Conservation (phyloP, 2,888 invertebrate species). For the Apodemia duryi region DNA sequence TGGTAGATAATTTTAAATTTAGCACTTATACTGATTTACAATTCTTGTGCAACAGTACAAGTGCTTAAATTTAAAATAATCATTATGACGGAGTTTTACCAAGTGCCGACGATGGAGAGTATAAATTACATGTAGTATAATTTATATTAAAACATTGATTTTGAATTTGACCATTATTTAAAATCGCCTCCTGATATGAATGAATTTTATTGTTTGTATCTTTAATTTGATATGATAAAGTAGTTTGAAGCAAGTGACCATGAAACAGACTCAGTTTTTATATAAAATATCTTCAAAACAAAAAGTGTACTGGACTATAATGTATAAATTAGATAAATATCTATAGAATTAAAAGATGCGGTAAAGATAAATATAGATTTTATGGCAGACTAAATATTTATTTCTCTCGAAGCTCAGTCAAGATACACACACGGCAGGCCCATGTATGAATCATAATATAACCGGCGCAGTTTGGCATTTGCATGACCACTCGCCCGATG, state of each 20-base stretch:
- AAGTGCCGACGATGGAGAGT: too few relatives aligned
- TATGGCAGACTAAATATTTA: conserved; percentile 33
- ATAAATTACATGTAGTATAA: too few relatives aligned
- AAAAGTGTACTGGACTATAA: not conserved
- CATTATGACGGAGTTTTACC: too few relatives aligned
- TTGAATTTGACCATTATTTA: too few relatives aligned
- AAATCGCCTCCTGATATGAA: not conserved
- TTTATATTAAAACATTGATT: too few relatives aligned
- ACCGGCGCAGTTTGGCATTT: conserved; percentile 54
- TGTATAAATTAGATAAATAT: not conserved
- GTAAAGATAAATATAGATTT: conserved; percentile 28
- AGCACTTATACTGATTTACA: too few relatives aligned
- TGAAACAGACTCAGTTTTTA: too few relatives aligned
- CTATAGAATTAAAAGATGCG: conserved; percentile 22
- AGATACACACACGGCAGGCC: conserved; percentile 41
- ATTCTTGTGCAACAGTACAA: too few relatives aligned
- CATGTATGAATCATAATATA: conserved; percentile 60
- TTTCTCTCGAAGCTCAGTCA: conserved; percentile 29
- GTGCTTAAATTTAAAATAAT: too few relatives aligned
- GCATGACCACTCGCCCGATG: conserved; percentile 49
- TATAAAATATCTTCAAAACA: not conserved
- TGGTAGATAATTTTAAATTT: too few relatives aligned
- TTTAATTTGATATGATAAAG: not conserved
- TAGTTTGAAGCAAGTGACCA: not conserved
- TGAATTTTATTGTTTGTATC: not conserved